Percentiles rank a stretch among this genome's conserved stretches.
These are phyloP conservation scores for Leucozona laternaria DNA, from an alignment of 2,888 invertebrate species.

Conservation along the genomic window DNA sequence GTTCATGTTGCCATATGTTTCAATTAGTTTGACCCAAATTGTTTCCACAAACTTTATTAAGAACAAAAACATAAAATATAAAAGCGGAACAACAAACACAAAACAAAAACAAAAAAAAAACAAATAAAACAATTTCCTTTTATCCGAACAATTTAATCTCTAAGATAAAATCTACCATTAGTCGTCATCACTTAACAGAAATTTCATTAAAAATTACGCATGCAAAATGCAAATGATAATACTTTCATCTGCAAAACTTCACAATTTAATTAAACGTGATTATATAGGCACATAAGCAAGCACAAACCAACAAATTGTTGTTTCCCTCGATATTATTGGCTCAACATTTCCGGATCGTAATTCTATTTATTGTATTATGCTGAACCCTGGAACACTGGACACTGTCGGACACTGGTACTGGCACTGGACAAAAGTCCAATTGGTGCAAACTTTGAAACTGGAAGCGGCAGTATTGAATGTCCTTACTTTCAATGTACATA, in stretches of 20 bases:
- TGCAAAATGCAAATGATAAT: conserved; percentile 64
- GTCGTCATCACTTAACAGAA: conserved; percentile 62
- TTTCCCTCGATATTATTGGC: conserved; percentile 53
- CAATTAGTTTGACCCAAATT: conserved; percentile 59
- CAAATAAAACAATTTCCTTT: conserved; percentile 54
- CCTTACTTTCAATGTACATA: neutral
- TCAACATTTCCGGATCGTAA: conserved; percentile 58
- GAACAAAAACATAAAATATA: conserved; percentile 26
- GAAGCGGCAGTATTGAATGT: neutral
- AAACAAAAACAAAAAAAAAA: conserved; percentile 6
- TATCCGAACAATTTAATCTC: conserved; percentile 55
- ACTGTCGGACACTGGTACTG: no score
- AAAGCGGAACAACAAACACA: neutral
- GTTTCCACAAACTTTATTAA: conserved; percentile 8
- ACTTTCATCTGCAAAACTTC: conserved; percentile 57
- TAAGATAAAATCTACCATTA: conserved; percentile 64
- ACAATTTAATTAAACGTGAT: conserved; percentile 68
- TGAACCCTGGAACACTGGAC: no score
- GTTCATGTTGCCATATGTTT: conserved; percentile 40
- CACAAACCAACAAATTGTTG: conserved; percentile 62
- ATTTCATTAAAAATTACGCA: conserved; percentile 53
- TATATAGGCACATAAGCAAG: conserved; percentile 39
- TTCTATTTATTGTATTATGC: conserved; percentile 64
- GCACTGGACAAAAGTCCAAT: neutral
- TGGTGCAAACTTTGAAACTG: neutral